Evolutionary conservation across 2,888 invertebrate species (phyloP).

Genomic region (Lasioglossum marginatum): DNA sequence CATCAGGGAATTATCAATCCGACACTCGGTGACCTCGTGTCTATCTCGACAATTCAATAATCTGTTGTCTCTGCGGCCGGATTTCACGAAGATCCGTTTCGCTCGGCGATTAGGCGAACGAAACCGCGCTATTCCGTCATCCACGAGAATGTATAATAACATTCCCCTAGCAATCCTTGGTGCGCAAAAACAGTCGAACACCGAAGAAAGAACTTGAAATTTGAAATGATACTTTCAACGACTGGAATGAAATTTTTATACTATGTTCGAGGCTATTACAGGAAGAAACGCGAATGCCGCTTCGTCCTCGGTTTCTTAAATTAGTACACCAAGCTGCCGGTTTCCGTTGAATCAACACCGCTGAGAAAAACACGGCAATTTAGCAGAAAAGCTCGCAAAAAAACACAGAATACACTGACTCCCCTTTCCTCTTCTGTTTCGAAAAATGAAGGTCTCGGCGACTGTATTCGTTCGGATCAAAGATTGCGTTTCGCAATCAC

Average conservation of each 20-base stretch:
- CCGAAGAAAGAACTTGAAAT: background rate
- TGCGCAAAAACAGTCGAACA: background rate
- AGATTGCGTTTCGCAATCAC: slow-evolving; percentile 21
- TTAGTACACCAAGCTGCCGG: background rate
- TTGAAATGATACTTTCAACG: background rate
- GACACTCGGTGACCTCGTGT: slow-evolving; percentile 33
- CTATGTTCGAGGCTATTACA: background rate
- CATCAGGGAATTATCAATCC: slow-evolving; percentile 27
- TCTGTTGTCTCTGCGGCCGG: background rate
- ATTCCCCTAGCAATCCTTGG: background rate
- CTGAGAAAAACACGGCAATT: background rate
- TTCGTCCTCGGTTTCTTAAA: slow-evolving; percentile 1
- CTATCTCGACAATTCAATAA: slow-evolving; percentile 26
- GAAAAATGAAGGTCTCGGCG: slow-evolving; percentile 11
- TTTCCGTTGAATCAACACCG: slow-evolving; percentile 7
- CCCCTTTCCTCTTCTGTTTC: background rate
- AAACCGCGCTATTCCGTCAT: background rate
- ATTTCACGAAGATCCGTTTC: slow-evolving; percentile 9
- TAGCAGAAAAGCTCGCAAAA: background rate
- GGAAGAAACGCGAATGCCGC: background rate
- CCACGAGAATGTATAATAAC: background rate
- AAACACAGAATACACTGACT: background rate
- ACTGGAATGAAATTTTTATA: background rate
- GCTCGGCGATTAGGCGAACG: background rate
- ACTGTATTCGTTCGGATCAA: slow-evolving; percentile 26